Conservation (phyloP, 1,140 invertebrate species). For the Dendrolimus kikuchii region DNA sequence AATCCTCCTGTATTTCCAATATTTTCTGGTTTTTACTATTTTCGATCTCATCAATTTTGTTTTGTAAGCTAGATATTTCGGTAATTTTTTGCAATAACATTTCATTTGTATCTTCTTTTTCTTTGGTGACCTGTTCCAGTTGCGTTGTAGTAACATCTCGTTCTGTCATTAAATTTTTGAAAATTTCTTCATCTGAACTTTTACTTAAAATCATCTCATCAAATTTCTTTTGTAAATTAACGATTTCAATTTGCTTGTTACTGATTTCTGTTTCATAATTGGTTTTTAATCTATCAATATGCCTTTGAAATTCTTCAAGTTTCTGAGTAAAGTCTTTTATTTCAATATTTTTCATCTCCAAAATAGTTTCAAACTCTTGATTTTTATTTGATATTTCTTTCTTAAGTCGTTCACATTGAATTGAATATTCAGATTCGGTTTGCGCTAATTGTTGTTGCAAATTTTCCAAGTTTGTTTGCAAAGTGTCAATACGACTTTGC, state of each 20-base stretch:
- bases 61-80: constrained; percentile 20
- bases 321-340: constrained; percentile 32
- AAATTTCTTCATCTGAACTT: constrained; percentile 1
- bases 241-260: constrained; percentile 14
- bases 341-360: constrained; percentile 36
- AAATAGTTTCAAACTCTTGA: constrained; percentile 23
- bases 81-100: constrained; percentile 11
- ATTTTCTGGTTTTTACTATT: constrained; percentile 18
- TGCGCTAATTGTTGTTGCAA: constrained; percentile 35
- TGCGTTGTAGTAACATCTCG: constrained; percentile 11
- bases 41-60: constrained; percentile 9
- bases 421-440: constrained; percentile 28
- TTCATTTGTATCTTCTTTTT: constrained; percentile 14
- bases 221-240: constrained; percentile 14
- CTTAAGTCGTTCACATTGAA: constrained; percentile 25
- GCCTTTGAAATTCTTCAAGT: constrained; percentile 23
- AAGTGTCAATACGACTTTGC: constrained; percentile 25
- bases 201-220: constrained; percentile 10
- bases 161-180: constrained; percentile 11
- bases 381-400: constrained; percentile 30
- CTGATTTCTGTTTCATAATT: constrained; percentile 21
- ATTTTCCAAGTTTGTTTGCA: constrained; percentile 35
- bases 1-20: constrained; percentile 14
- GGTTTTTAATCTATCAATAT: constrained; percentile 28
- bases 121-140: constrained; percentile 8